Base-by-base conservation (phyloP, 2,113 vertebrate species). In the Chaetops frenatus region DNA sequence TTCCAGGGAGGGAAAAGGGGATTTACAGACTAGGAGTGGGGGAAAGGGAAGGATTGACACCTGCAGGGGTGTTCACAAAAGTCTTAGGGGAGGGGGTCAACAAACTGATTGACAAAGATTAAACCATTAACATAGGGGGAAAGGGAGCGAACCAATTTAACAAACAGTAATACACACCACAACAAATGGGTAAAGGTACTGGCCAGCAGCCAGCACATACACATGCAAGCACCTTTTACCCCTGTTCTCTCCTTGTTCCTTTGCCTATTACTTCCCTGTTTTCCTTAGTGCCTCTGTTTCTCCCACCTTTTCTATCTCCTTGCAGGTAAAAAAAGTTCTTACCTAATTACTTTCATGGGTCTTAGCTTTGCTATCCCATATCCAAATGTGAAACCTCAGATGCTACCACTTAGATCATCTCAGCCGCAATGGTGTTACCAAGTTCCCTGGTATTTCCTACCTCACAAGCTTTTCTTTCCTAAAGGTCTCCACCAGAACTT, bases 371-470 rank as follows among this genome's bases (percentile, higher is more conserved):
- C 44, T 42, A 45, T 4, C 18, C 35, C 10, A 23, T 51, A 36
- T 14, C 4, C 35, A n/a, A 85, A 20, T 3, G 25, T 45, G 56
- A 70, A 74, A 70, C 9, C 15, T 70, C 8, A 21, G n/a, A 28
- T 60, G 24, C 36, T 45, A 50, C 25, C 3, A 1, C 50, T 65
- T 50, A 20, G 21, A n/a, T 70, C 27, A 16, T 54, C 44, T 81
- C 44, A 38, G 60, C 33, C 3, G 0, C 12, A 54, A 3, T 6
- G 28, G 19, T 21, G 7, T 42, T 50, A 40, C 0, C 54, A 36
- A 0, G 4, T 45, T 45, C 38, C 48, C 8, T 33, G 44, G 21
- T 15, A 18, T 33, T 58, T 81, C 54, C 53, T 42, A 12, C 25
- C 19, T 54, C 33, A 24, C 25, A 50, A 69, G 50, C 25, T 61